Conservation (phyloP, 2,888 invertebrate species). For the Dasypogon diadema region DNA sequence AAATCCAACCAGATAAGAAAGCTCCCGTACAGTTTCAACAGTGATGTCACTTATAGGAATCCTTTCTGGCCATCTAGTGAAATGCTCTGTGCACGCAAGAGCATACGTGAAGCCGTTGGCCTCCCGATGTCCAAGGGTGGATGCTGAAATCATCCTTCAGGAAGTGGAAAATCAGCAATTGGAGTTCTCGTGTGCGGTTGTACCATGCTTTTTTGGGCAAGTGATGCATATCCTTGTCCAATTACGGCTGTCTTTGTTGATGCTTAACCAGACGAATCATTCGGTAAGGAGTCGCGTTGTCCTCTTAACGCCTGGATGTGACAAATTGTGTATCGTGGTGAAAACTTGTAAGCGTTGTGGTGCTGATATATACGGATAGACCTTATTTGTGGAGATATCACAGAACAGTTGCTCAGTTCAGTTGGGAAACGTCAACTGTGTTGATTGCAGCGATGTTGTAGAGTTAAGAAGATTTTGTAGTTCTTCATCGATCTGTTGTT, state of each 20-base stretch:
- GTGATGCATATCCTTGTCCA: too few species aligned
- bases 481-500: too few species aligned
- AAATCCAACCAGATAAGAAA: not conserved
- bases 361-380: not conserved
- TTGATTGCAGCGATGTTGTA: too few species aligned
- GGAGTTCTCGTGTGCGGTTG: too few species aligned
- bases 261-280: too few species aligned
- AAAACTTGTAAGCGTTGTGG: not conserved
- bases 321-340: not conserved
- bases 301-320: not conserved
- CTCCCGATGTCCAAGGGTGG: not conserved
- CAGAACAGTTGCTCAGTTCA: not conserved
- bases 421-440: not conserved
- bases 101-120: too few species aligned
- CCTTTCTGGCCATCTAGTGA: not conserved
- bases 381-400: not conserved
- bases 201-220: too few species aligned
- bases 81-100: slow-evolving; percentile 4
- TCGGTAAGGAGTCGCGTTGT: not conserved
- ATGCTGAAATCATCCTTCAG: too few species aligned
- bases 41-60: not conserved
- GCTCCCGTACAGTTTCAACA: not conserved
- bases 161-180: too few species aligned
- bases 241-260: too few species aligned
- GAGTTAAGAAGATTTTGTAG: too few species aligned